Evolutionary conservation across 2,113 vertebrate genomes (phyloP).

Genomic region (Xiphias gladius): DNA sequence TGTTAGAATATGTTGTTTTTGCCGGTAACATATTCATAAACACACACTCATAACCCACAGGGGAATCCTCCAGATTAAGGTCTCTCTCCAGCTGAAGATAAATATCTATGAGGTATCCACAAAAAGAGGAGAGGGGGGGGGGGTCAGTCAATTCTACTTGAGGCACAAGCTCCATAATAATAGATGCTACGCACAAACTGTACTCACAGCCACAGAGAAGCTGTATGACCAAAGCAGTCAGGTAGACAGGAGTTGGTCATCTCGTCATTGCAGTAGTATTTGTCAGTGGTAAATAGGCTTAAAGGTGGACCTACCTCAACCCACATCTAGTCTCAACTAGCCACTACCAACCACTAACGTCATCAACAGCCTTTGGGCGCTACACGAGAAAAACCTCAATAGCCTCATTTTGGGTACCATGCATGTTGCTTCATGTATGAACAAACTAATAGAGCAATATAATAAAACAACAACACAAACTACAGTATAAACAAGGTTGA

Average conservation of each 20-base stretch:
- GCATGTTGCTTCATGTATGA: neutral
- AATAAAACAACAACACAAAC: neutral
- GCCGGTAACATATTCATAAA: neutral
- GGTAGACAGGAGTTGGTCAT: slow-evolving; percentile 32
- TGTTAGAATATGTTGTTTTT: neutral
- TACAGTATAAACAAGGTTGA: no score
- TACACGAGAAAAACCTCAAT: neutral
- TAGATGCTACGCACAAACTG: neutral
- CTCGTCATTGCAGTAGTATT: slow-evolving; percentile 19
- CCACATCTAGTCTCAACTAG: slow-evolving; percentile 18
- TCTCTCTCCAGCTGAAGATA: neutral
- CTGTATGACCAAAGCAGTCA: slow-evolving; percentile 29
- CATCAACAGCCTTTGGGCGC: neutral
- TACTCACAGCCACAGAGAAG: neutral
- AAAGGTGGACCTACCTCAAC: slow-evolving; percentile 29
- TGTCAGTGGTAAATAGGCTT: slow-evolving; percentile 40
- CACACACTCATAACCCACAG: neutral
- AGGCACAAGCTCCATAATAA: neutral
- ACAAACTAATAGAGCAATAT: neutral
- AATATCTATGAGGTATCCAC: neutral
- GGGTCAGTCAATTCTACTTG: slow-evolving; percentile 7
- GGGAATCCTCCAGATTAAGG: neutral
- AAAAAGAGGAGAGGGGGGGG: neutral
- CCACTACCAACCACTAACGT: neutral
- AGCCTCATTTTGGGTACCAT: neutral